Evolutionary conservation across 2,888 invertebrate species (phyloP), one percentile per base, ranked within the genome.

Genomic region (Thera obeliscata): DNA sequence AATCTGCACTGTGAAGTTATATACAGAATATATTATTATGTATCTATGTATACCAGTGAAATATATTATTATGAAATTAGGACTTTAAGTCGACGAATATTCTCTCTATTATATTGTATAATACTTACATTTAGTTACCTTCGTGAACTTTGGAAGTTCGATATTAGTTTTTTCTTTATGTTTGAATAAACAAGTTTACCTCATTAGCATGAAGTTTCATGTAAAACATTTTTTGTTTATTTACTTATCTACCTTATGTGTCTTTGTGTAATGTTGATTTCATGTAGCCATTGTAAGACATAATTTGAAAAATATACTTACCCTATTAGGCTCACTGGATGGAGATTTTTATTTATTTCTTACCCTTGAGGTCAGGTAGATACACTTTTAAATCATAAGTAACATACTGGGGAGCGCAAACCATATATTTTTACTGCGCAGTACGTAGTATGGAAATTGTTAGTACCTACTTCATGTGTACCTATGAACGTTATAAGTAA

Each of bases 121-220:
- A 81, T 88, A 86, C 85, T 87, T 90, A 89, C 82, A 80, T 90
- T 91, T 91, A 93, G 92, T 93, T 93, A 93, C 93, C 93, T 90
- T 83, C 43, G 79, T 82, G 93, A 91, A 90, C 93, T 90, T 90
- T 82, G 87, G 88, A 93, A 93, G 93, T 93, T 93, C 93, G 76
- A 79, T 77, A 83, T 87, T 87, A 82, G 81, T 87, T 80, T 85
- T 85, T 85, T 83, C 81, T 83, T 81, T 85, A 83, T 84, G 83
- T 82, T 82, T 78, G 80, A 79, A 79, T 81, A 78, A 81, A 79
- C 80, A 78, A 86, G 80, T 85, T 83, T 91, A 91, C 92, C 92
- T 92, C 92, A 91, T 87, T 90, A 91, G 87, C 88, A 88, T 88
- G 87, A 81, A 75, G 78, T 82, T 81, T 87, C 87, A 86, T 90